These are phyloP conservation scores for Notechis scutatus DNA, from an alignment of 2,113 vertebrate genomes.

Conservation along the genomic window DNA sequence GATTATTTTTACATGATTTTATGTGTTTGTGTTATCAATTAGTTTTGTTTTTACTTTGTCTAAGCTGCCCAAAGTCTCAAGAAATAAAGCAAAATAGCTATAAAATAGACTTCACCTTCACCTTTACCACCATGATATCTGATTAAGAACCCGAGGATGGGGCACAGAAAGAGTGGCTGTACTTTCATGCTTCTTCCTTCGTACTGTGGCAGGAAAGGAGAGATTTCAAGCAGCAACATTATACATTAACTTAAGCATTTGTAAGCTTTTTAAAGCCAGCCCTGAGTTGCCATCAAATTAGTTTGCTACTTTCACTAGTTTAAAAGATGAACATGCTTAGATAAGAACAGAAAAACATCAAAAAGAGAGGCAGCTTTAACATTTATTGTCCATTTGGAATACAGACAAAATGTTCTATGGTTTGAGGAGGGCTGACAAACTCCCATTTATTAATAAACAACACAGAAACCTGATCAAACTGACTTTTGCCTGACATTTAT, in stretches of 20 bases:
- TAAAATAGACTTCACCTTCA: neutral
- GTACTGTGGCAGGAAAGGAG: neutral
- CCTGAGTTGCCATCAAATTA: slow-evolving; percentile 36
- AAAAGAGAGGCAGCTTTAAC: slow-evolving; percentile 31
- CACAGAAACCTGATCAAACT: slow-evolving; percentile 62
- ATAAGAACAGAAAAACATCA: slow-evolving; percentile 52
- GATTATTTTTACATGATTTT: neutral
- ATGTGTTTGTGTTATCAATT: neutral
- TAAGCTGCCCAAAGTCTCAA: neutral
- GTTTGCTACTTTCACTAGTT: slow-evolving; percentile 42
- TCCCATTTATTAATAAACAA: slow-evolving; percentile 56
- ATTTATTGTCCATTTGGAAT: slow-evolving; percentile 48
- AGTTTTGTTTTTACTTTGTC: neutral
- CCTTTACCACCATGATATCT: neutral
- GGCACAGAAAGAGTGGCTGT: neutral
- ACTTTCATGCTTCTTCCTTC: neutral
- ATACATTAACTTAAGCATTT: neutral
- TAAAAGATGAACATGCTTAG: slow-evolving; percentile 46
- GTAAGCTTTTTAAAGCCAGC: neutral
- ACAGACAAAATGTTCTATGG: slow-evolving; percentile 56
- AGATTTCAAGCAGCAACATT: neutral
- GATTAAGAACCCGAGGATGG: neutral
- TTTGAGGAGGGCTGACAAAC: slow-evolving; percentile 56
- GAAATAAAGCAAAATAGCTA: neutral
- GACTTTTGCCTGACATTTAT: slow-evolving; percentile 61